Conservation (phyloP, 2,113 vertebrate species). For the Tupaia tana region DNA sequence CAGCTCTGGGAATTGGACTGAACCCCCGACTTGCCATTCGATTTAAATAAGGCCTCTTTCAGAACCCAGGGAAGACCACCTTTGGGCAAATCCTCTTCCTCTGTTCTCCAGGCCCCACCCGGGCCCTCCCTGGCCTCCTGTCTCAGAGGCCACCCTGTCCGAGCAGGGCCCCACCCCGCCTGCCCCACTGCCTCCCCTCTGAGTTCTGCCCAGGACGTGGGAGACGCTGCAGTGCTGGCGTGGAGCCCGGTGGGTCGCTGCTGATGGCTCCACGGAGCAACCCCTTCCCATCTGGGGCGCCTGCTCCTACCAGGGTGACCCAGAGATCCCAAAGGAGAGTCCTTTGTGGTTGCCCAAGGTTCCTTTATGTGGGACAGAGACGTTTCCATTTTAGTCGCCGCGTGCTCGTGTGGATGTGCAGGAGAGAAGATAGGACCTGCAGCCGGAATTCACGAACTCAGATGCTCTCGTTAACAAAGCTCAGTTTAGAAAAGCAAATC, state of each 20-base stretch:
- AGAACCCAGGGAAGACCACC: not conserved
- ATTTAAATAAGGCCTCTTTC: not conserved
- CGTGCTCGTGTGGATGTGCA: conserved; percentile 3
- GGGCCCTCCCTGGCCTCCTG: too few species aligned
- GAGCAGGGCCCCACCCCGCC: accelerated
- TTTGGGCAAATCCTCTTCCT: not conserved
- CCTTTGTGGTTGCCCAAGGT: not conserved
- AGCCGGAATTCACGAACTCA: not conserved
- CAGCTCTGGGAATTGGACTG: not conserved
- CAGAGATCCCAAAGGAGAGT: not conserved
- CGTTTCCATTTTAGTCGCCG: not conserved
- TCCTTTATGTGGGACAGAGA: not conserved
- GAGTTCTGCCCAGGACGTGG: not conserved
- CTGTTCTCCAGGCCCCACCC: too few species aligned
- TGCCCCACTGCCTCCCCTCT: not conserved
- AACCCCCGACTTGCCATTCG: not conserved
- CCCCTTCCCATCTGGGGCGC: not conserved
- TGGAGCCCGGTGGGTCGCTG: not conserved
- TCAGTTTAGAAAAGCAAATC: not conserved
- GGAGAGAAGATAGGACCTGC: not conserved
- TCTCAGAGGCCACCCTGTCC: not conserved
- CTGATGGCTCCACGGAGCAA: not conserved
- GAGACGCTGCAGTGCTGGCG: not conserved
- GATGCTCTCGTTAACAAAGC: not conserved
- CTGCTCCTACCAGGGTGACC: not conserved